Evolutionary conservation across 1,140 invertebrate species (phyloP), one percentile per base, ranked within the genome.

Genomic region (Megalonaias nervosa): DNA sequence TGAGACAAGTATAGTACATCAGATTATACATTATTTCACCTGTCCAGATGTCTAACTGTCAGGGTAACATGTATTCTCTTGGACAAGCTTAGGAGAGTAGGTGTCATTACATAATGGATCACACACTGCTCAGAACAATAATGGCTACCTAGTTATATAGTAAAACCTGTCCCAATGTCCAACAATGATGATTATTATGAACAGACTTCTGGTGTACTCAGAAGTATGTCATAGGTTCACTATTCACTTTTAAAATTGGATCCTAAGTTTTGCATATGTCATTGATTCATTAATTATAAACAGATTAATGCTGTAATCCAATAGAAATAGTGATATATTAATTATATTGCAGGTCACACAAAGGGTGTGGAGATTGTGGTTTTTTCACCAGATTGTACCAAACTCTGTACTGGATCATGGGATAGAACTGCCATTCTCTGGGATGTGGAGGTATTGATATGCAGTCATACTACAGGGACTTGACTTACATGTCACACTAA

Each of bases 361-460:
- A 90, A 89, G 76, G 88, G 89, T 86, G 87, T 90, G 21, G 88
- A 89, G 61, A 82, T 85, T 9, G 86, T 88, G 0, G 83, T 86
- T 2, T 89, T 86, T 67, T 90, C 89, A 15, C 78, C 83, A 62
- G 84, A 87, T 67, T 85, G 84, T 15, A 70, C 73, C 31, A 69
- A 77, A 38, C 60, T 90, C 15, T 87, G 85, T 67, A 88, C 88
- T 13, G 88, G 87, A 13, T 89, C 89, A 6, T 90, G 89, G 89
- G 89, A 89, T 74, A 86, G 87, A 62, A 89, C 85, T 12, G 88
- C 88, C 26, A 89, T 89, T 59, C 67, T 90, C 15, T 89, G 88
- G 88, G 83, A 87, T 77, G 82, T 89, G 15, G 82, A 90, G 86
- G 89, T 88, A 85, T 56, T 67, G 23, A 56, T 74, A 17, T 71